Evolutionary conservation across 2,888 invertebrate genomes (phyloP).

Genomic region (Adela reaumurella): DNA sequence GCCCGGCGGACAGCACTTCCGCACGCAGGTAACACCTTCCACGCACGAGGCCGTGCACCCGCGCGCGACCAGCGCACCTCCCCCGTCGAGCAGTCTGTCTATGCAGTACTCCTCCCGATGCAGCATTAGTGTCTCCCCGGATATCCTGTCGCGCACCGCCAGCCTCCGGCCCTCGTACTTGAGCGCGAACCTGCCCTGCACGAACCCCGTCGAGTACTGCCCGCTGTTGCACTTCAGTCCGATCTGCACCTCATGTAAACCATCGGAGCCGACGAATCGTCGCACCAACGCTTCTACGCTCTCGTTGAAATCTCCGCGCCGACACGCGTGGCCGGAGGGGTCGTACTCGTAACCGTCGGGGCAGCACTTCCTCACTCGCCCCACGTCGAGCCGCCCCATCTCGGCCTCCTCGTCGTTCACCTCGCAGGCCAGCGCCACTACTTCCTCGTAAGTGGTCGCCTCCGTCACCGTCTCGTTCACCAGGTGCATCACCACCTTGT

Average conservation of each 20-base stretch:
- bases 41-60: conserved; percentile 31
- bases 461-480: not conserved
- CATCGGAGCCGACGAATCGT: conserved; percentile 18
- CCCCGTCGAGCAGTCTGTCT: conserved; percentile 24
- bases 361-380: conserved; percentile 40
- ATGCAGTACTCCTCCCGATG: conserved; percentile 40
- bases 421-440: conserved; percentile 9
- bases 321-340: conserved; percentile 27
- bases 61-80: conserved; percentile 24
- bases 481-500: conserved; percentile 5
- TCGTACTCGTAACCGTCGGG: conserved; percentile 33
- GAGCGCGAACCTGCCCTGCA: conserved; percentile 23
- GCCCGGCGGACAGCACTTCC: conserved; percentile 55
- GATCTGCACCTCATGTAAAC: conserved; percentile 29
- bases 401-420: not conserved
- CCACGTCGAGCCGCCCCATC: not conserved
- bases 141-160: conserved; percentile 17
- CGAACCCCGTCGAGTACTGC: conserved; percentile 32
- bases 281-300: conserved; percentile 23
- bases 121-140: conserved; percentile 14
- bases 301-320: conserved; percentile 14
- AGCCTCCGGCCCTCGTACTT: conserved; percentile 26
- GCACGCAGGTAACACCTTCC: conserved; percentile 34
- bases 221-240: conserved; percentile 30
- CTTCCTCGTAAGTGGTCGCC: not conserved